Percentiles rank a stretch among this genome's conserved stretches.
Evolutionary conservation across 2,888 invertebrate species (phyloP).

Genomic region (Ochropleura leucogaster): DNA sequence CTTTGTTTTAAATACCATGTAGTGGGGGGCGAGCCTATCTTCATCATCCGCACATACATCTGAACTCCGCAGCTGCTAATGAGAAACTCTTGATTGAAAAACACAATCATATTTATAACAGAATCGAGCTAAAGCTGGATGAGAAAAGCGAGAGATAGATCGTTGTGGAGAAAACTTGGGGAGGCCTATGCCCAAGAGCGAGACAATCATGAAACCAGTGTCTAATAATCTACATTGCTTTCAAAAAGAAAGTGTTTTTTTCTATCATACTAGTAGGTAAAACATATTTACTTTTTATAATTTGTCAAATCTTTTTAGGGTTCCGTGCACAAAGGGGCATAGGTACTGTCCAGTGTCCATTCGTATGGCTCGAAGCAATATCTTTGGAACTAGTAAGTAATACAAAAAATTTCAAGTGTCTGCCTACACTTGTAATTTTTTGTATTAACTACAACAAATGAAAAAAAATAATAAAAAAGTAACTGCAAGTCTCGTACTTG

Average conservation of each 20-base stretch:
- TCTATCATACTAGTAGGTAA: no score
- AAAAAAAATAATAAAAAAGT: not conserved
- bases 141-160: no score
- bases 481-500: not conserved
- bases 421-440: no score
- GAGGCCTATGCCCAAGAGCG: no score
- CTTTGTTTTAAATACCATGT: not conserved
- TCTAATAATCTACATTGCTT: no score
- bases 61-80: not conserved
- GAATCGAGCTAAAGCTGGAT: no score
- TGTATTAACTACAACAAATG: no score
- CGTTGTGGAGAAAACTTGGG: no score
- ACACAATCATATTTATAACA: not conserved
- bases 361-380: not conserved
- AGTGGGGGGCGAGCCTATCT: not conserved
- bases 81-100: not conserved
- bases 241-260: no score
- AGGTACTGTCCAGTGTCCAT: not conserved
- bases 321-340: rapidly evolving
- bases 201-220: no score
- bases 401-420: no score
- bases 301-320: not conserved
- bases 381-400: no score
- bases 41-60: not conserved
- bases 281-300: slow-evolving; percentile 5